Evolutionary conservation across 2,888 invertebrate species (phyloP), one percentile per base, ranked within the genome.

Genomic region (Drosophila melanosoma): DNA sequence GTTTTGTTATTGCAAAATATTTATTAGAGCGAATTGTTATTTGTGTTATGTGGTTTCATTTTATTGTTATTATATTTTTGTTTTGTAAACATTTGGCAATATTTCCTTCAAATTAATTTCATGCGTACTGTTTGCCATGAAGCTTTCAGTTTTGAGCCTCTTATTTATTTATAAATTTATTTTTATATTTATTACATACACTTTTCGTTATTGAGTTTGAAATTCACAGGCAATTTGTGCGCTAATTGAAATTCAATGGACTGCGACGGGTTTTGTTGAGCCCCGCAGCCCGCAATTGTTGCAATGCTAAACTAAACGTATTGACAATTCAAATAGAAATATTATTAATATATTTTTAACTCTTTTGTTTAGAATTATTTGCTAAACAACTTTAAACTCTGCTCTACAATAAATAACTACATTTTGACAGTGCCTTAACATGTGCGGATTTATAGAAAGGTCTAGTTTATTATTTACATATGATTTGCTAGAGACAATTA

Each of bases 241-340:
- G 72, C 70, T 83, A 81, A 87, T 87, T 87, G 74, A 85, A 83
- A 87, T 87, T 85, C 84, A 85, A 81, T 76, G 54, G 76, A 81
- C 79, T 70, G 61, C 63, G 70, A 53, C 69, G 57, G 23, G 42
- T 56, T 52, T 29, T 7, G 5, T 33, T 20, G 12, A 10, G 40
- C n/a, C 26, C n/a, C 52, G 23, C 26, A 12, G 12, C 7, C 17
- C 38, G 3, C 48, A 53, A 42, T 23, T 52, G 45, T 20, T 67
- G 64, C 67, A 81, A 73, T 65, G 69, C 69, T 72, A 71, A 70
- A 76, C 53, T 58, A 12, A 36, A 17, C 35, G 26, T 57, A 65
- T 51, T 29, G 56, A 40, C 64, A 73, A 76, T 74, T 60, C 57
- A 64, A 77, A 75, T 63, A 36, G 40, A 36, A 29, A 11, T 35